Evolutionary conservation across 2,888 invertebrate genomes (phyloP).

Genomic region (Ceramica pisi): DNA sequence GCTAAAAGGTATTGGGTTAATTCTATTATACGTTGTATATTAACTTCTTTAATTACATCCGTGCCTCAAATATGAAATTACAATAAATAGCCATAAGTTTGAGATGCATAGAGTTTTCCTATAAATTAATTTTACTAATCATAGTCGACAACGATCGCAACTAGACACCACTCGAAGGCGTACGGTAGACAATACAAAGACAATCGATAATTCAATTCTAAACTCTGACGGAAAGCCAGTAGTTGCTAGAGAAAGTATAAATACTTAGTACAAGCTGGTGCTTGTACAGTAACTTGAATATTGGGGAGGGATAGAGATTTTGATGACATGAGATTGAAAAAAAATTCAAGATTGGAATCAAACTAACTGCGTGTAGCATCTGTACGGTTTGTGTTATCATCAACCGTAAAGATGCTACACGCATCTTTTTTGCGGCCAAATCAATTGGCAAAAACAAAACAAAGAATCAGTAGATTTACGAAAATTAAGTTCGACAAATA

Average conservation of each 20-base stretch:
- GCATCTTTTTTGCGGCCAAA: too few relatives aligned
- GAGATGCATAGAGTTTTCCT: neutral
- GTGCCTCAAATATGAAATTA: too few relatives aligned
- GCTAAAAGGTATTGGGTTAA: too few relatives aligned
- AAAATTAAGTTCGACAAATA: neutral
- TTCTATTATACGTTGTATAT: too few relatives aligned
- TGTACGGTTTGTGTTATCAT: too few relatives aligned
- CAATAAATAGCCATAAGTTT: neutral
- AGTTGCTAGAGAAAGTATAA: constrained; percentile 82
- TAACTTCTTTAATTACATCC: too few relatives aligned
- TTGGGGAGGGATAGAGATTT: constrained; percentile 1
- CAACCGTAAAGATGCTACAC: too few relatives aligned
- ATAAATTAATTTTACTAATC: constrained; percentile 26
- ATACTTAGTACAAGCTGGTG: constrained; percentile 67
- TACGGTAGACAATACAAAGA: constrained; percentile 75
- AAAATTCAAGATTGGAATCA: neutral
- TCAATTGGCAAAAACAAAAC: neutral
- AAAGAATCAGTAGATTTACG: neutral
- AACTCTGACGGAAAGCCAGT: constrained; percentile 75
- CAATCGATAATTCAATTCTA: constrained; percentile 76
- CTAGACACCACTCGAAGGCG: constrained; percentile 54
- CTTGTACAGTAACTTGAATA: constrained; percentile 58
- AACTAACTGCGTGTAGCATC: too few relatives aligned
- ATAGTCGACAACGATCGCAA: constrained; percentile 29
- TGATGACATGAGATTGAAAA: too few relatives aligned